Evolutionary conservation across 2,797 vertebrate species (phyloP), one percentile per base, ranked within the genome.

Genomic region (Semotilus atromaculatus): DNA sequence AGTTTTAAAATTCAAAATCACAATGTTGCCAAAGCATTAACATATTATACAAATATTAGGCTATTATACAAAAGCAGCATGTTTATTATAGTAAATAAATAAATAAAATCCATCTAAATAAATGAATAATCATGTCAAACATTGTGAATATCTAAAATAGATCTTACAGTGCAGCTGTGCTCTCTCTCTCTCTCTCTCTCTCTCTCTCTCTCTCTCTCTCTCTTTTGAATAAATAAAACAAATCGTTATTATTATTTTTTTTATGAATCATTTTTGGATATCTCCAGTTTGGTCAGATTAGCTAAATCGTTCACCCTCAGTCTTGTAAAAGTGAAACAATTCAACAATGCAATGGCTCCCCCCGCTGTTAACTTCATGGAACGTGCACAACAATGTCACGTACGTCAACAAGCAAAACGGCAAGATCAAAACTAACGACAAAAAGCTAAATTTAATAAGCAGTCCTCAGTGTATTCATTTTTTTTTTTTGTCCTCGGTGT

Each of bases 331-430:
- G 16, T 13, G 0, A 60, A 67, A 53, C 40, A 4, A 2, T 74
- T 72, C 1, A 66, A 14, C 86, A 86, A 87, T 88, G 89, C 93
- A 93, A 94, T 86, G 86, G 93, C 94, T 80, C 93, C 94, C 92
- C 90, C 94, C 45, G 92, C 92, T 91, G 95, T 91, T 90, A 76
- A 43, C n/a, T 86, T n/a, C 10, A 29, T 53, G 3, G 71, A 80
- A 91, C 87, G 90, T 84, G 70, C 83, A 85, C 21, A 75, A 75
- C 16, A 78, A 72, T 31, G 29, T 18, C 3, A 36, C 5, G 21
- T 3, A 36, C 6, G 36, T 48, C 31, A 70, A 16, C 7, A 38
- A 64, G 58, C 23, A 45, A 29, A 51, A 48, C 26, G 2, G 3
- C n/a, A 29, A 26, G 7, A 60, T 5, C 23, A 45, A 34, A 31